Evolutionary conservation across 2,888 invertebrate genomes (phyloP), one percentile per base, ranked within the genome.

Genomic region (Brachyptera risi): DNA sequence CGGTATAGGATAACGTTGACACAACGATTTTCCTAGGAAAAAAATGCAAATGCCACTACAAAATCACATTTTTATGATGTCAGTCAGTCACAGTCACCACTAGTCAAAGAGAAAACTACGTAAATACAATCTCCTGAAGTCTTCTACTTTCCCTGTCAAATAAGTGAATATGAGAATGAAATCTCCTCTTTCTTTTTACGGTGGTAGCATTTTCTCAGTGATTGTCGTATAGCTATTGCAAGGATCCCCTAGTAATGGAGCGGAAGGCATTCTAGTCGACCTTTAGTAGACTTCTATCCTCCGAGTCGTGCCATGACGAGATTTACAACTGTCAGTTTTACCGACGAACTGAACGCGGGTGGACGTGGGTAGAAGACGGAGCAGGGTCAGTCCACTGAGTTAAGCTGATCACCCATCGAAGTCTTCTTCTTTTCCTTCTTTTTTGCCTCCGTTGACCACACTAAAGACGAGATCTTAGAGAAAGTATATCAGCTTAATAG

Each of bases 401-500:
- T 54, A 54, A 54, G 54, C 54, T 37, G 54, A 54, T 27, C 51
- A 31, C 51, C 35, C 31, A 2, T 23, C 35, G n/a, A 40, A 15
- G n/a, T n/a, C 40, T 40, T 40, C 51, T 26, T 31, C 31, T 37
- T 54, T 37, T 37, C 35, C 37, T 47, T 5, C 47, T 19, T 24
- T n/a, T 21, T 42, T 42, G 11, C 42, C 42, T 42, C 42, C 19
- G 42, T 54, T 19, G 54, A 54, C 21, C 19, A 37, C 44, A 19
- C n/a, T 4, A 21, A 44, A 19, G 44, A 19, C 19, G 3, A 17
- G 19, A n/a, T n/a, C 50, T 51, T 42, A 42, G 3, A 42, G 42
- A n/a, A n/a, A 42, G n/a, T 42, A 51, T 7, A 54, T 35, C 54
- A 54, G 54, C 54, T 54, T 31, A 37, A 35, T n/a, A n/a, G n/a